A percentile compares a stretch with the other conserved stretches of the same genome.
phyloP scores from a whole-genome alignment of 2,888 invertebrate species.

The Lordiphosa fenestrarum region DNA sequence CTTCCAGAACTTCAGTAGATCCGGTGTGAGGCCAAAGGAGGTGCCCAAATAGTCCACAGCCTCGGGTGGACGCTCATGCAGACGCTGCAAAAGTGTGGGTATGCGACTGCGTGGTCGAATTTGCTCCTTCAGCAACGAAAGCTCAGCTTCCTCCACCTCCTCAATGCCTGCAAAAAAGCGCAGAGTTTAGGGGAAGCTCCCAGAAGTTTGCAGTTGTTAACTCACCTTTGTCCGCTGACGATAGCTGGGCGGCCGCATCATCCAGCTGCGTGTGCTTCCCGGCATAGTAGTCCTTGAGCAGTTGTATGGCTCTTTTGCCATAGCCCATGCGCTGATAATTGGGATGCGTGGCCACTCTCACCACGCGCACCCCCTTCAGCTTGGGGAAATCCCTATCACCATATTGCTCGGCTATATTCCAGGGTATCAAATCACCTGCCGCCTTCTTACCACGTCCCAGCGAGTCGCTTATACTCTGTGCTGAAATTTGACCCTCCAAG shows the following conservation, averaged over 20 bases:
- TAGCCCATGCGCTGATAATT: constrained; percentile 99
- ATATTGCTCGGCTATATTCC: constrained; percentile 98
- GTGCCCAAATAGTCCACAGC: constrained; percentile 96
- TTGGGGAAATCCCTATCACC: constrained; percentile 96
- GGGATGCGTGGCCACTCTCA: constrained; percentile 98
- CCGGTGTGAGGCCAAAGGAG: constrained; percentile 93
- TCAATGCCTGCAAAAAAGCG: constrained; percentile 79
- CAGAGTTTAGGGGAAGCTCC: not conserved
- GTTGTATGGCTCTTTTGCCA: constrained; percentile 91
- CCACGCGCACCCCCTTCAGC: constrained; percentile 93
- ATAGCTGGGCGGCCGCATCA: not conserved
- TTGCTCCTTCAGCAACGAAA: constrained; percentile 86
- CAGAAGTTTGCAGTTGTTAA: no score
- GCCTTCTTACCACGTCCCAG: constrained; percentile 93
- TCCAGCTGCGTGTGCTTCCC: constrained; percentile 88
- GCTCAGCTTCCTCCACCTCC: constrained; percentile 82
- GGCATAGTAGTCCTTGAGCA: constrained; percentile 94
- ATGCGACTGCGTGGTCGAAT: constrained; percentile 89
- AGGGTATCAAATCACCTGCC: constrained; percentile 98
- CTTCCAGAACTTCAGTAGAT: constrained; percentile 96
- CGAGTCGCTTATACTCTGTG: constrained; percentile 86
- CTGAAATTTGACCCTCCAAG: constrained; percentile 87
- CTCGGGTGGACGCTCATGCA: constrained; percentile 92
- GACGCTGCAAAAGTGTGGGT: constrained; percentile 92
- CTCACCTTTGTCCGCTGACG: constrained; percentile 30